Conservation (phyloP, 2,113 vertebrate genomes). For the Irena cyanogastra region DNA sequence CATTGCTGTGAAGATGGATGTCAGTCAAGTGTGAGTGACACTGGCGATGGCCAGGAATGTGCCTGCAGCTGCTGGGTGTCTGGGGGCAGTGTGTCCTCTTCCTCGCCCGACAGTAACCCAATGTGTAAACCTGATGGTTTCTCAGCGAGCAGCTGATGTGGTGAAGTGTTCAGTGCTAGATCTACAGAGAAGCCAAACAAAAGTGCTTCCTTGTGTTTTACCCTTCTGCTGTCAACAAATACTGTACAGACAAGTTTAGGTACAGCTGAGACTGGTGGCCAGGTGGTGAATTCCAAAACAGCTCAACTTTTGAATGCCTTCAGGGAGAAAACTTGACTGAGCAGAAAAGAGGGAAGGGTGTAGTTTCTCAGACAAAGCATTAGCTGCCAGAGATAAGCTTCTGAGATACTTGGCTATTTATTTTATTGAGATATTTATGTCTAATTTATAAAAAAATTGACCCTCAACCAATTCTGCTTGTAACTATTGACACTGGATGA, state of each 20-base stretch:
- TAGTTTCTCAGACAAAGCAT: conserved; percentile 32
- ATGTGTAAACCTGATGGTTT: fast-evolving
- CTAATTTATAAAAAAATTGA: neutral
- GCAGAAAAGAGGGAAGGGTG: conserved; percentile 16
- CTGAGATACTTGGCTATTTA: neutral
- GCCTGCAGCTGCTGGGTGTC: neutral
- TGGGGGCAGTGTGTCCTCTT: neutral
- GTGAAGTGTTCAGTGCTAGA: neutral
- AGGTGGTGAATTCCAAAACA: conserved; percentile 69
- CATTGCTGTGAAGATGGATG: neutral
- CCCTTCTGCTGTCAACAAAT: conserved; percentile 34
- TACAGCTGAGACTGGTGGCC: conserved; percentile 39
- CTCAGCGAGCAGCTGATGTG: neutral
- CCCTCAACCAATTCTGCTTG: neutral
- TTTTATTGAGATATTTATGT: conserved; percentile 10
- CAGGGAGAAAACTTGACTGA: conserved; percentile 51
- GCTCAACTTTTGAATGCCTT: conserved; percentile 42
- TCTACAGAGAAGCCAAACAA: neutral
- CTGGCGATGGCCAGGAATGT: fast-evolving
- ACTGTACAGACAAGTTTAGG: conserved; percentile 53
- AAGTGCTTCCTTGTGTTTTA: neutral
- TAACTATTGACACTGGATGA: neutral
- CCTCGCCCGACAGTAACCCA: fast-evolving
- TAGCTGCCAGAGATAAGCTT: conserved; percentile 26
- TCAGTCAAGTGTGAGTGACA: neutral